Base-by-base conservation (phyloP, 2,888 invertebrate species). In the Pinctada fucata region DNA sequence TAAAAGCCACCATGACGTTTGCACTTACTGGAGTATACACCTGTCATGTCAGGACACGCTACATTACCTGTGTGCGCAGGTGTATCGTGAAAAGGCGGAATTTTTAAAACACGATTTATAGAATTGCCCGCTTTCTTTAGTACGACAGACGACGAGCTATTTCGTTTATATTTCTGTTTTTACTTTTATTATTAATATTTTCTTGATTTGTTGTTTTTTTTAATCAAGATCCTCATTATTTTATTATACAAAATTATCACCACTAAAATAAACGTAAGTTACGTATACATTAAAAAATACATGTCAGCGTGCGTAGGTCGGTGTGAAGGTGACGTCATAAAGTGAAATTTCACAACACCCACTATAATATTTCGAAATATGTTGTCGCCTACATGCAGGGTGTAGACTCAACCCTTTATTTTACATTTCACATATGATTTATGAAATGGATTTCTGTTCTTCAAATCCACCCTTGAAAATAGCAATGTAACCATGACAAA, bases 131-230 rank as follows among this genome's bases (percentile, higher is more conserved):
- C 65, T n/a, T 65, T 4, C 65, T 63, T 63, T n/a, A 63, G 63
- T 63, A 4, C 65, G 65, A 65, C 65, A 65, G 65, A 4, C 3
- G 65, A 65, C 45, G 65, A 65, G 65, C n/a, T 65, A 3, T 13
- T 65, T 65, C 63, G n/a, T n/a, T 63, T 16, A 63, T 63, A 63
- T 2, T 63, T 16, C 16, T 63, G 13, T 63, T 16, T 63, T n/a
- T 63, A 63, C 63, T 63, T n/a, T 63, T 63, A n/a, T 63, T 16
- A 13, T 2, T 63, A 63, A n/a, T 63, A n/a, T 63, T 63, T 63
- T 63, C 63, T n/a, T 63, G 63, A 66, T 66, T 66, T 66, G 66
- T 66, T 66, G 66, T 31, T 66, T 66, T 66, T 66, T 47, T 66
- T 66, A 66, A 66, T 66, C 66, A 66, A 66, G 45, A 66, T 66